Conservation (phyloP, 2,113 vertebrate species). For the Marmota monax region DNA sequence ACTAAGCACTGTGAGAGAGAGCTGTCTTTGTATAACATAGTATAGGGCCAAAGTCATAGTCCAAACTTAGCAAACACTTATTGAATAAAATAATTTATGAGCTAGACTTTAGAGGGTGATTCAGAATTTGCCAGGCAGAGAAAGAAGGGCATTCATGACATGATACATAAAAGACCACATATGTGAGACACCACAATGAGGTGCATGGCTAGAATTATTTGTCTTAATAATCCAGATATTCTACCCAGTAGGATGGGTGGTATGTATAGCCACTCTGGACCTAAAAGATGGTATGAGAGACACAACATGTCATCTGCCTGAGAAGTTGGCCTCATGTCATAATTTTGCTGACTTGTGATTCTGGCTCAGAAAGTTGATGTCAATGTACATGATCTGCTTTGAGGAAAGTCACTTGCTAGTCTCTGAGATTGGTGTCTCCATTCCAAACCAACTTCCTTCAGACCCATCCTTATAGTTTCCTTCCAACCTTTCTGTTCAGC, state of each 20-base stretch:
- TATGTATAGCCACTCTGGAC: neutral
- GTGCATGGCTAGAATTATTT: neutral
- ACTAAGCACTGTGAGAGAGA: neutral
- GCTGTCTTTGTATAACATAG: neutral
- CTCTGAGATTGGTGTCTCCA: neutral
- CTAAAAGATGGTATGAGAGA: neutral
- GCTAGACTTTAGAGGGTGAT: conserved; percentile 3
- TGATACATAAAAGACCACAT: neutral
- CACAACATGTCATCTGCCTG: neutral
- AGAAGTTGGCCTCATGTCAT: neutral
- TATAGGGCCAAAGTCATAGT: neutral
- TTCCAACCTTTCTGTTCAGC: neutral
- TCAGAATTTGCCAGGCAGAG: neutral
- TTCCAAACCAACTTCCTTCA: neutral
- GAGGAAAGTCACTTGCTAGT: neutral
- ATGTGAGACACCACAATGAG: neutral
- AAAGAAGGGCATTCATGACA: neutral
- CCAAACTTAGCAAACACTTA: conserved; percentile 18
- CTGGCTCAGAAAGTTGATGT: neutral
- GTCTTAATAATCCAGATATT: neutral
- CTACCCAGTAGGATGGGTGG: neutral
- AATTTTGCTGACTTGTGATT: neutral
- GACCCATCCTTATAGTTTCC: neutral
- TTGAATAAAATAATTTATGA: conserved; percentile 3
- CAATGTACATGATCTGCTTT: neutral